Base-by-base conservation (phyloP, 2,797 vertebrate species). In the Sebastes steindachneri region DNA sequence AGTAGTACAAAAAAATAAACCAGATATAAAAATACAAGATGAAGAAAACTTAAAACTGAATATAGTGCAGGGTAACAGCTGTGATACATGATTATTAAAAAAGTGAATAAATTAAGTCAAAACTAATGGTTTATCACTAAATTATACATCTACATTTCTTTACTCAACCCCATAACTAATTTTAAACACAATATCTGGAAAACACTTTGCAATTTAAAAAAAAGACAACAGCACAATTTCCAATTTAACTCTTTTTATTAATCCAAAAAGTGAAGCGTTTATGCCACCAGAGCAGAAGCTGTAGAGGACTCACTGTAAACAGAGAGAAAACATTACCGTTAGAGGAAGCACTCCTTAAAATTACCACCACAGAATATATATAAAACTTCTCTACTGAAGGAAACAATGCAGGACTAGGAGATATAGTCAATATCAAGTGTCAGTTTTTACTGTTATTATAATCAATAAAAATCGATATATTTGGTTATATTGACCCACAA, bases 281-380 rank as follows among this genome's bases (percentile, higher is more conserved):
- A 99, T 87, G 98, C 98, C 75, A 99, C 99, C 94, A 99, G 95
- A 95, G 98, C 98, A 95, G 98, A 99, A 83, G 99, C 99, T 95
- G 98, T 99, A 23, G 98, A 99, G 29, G 99, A 99, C 94, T 99
- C 99, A 10, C 99, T 99, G 97, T 77, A 93, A 92, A 95, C 58
- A 84, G 68, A 83, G 51, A 79, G 25, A 35, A 19, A 60, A 74
- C 15, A 48, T 1, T 1, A 66, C 5, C 3, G 4, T 75, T 64
- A 89, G 86, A 41, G 66, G 37, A 5, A 60, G 12, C 9, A 62
- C 19, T 45, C 1, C 3, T 62, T 0, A n/a, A 53, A n/a, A 58
- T 57, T 1, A 63, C 3, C 3, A 71, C 1, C 37, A 48, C 14
- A 4, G 9, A 19, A 23, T 31, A 35, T 31, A 33, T 3, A 31